Base-by-base conservation (phyloP, 2,113 vertebrate species). In the Seriola aureovittata region DNA sequence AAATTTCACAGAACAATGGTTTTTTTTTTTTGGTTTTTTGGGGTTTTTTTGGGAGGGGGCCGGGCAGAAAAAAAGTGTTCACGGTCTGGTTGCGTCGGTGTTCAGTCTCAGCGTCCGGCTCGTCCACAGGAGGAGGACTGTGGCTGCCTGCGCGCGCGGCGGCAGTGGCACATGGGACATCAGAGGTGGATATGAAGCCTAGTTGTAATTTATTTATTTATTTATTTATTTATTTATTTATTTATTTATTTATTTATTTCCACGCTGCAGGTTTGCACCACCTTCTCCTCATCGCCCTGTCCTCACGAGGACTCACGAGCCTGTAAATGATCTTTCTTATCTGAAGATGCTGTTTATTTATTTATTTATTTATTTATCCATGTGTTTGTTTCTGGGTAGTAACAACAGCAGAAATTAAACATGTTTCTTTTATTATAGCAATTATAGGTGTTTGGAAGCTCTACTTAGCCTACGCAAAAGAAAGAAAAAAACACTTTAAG, bases 151-250 rank as follows among this genome's bases (percentile, higher is more conserved):
- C 50, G 88, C 70, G 84, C 74, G 74, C 80, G 70, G 59, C 77
- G 36, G 78, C 74, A 54, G 66, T 57, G 78, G 79, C 87, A 87
- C 89, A 54, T 55, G 86, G 89, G 81, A 84, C 84, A 84, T 36
- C 62, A 46, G 62, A 67, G 84, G 74, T 52, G 75, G 68, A 54
- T 32, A 0, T 46, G 38, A 65, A 44, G 16, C 14, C 14, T 4
- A 17, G n/a, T 21, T 3, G 6, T 13, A 23, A 32, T 55, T 8
- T 58, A 29, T 58, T 58, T 58, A 7, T 14, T 58, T 58, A 3
- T 29, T 23, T 57, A n/a, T 32, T 52, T 42, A 32, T 54, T 8
- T 58, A 29, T 58, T 58, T 58, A 7, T 14, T 58, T 58, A 2
- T 29, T 23, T 55, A 1, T 1, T n/a, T 8, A 10, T 7, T 55